phyloP scores from a whole-genome alignment of 2,113 vertebrate species.

The Struthio camelus region DNA sequence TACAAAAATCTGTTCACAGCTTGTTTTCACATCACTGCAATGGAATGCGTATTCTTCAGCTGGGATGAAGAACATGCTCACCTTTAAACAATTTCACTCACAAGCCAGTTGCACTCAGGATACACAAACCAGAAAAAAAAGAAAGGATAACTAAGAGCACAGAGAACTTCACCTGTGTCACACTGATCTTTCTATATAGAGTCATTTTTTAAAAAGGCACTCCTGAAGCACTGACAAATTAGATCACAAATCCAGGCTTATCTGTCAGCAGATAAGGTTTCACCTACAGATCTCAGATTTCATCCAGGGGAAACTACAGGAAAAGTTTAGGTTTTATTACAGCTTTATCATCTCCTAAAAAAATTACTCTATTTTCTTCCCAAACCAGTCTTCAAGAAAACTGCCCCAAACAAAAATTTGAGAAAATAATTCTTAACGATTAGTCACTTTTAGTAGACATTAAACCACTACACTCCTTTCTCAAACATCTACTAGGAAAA shows the following conservation, averaged over 20 bases:
- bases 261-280: not conserved
- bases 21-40: not conserved
- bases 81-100: not conserved
- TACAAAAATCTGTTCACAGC: not conserved
- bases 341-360: not conserved
- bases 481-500: not conserved
- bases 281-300: not conserved
- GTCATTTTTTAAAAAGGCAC: not conserved
- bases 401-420: conserved; percentile 7
- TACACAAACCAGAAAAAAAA: not conserved
- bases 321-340: not conserved
- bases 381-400: not conserved
- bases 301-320: not conserved
- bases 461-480: not conserved
- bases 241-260: not conserved
- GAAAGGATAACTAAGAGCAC: not conserved
- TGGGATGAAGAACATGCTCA: not conserved
- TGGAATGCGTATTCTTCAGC: not conserved
- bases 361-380: not conserved
- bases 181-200: not conserved
- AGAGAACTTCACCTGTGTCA: not conserved
- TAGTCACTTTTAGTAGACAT: not conserved
- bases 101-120: not conserved
- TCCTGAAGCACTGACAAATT: not conserved
- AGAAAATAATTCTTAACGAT: conserved; percentile 1